Conservation (phyloP, 2,797 vertebrate species). For the Channallabes apus region DNA sequence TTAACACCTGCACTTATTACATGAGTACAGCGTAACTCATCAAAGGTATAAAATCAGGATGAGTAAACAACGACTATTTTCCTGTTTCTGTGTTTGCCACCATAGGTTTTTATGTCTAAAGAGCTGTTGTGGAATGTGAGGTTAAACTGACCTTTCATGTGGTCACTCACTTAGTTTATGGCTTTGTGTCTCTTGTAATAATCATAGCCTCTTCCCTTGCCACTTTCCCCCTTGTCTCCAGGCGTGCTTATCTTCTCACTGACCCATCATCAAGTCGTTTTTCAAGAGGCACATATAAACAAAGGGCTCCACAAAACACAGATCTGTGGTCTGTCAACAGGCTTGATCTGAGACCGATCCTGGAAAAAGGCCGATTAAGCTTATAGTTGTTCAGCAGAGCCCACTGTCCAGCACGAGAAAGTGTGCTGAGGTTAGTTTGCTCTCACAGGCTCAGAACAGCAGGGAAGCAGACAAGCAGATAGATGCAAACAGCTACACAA, state of each 20-base stretch:
- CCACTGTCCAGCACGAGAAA: slow-evolving; percentile 38
- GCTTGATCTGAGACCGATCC: slow-evolving; percentile 46
- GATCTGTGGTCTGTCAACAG: slow-evolving; percentile 54
- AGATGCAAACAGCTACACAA: slow-evolving; percentile 41
- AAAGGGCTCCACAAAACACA: slow-evolving; percentile 33
- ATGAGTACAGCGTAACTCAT: not conserved
- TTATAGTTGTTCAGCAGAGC: slow-evolving; percentile 4
- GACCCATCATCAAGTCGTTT: slow-evolving; percentile 44
- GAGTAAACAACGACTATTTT: slow-evolving; percentile 24
- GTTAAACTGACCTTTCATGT: slow-evolving; percentile 39
- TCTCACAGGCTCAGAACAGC: slow-evolving; percentile 49
- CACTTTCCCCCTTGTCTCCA: slow-evolving; percentile 47
- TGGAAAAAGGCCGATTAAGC: slow-evolving; percentile 36
- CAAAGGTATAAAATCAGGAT: slow-evolving; percentile 18
- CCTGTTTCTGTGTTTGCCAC: slow-evolving; percentile 25
- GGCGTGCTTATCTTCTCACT: slow-evolving; percentile 60
- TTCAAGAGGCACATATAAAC: slow-evolving; percentile 31
- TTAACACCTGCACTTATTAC: slow-evolving; percentile 11
- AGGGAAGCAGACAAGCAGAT: slow-evolving; percentile 46
- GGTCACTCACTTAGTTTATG: slow-evolving; percentile 39
- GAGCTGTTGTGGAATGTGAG: slow-evolving; percentile 15
- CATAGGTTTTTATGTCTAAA: slow-evolving; percentile 5
- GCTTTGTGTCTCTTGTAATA: slow-evolving; percentile 42
- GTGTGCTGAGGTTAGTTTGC: slow-evolving; percentile 36
- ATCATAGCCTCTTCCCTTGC: slow-evolving; percentile 40